Base-by-base conservation (phyloP, 1,140 invertebrate species). In the Drosophila seguyi region DNA sequence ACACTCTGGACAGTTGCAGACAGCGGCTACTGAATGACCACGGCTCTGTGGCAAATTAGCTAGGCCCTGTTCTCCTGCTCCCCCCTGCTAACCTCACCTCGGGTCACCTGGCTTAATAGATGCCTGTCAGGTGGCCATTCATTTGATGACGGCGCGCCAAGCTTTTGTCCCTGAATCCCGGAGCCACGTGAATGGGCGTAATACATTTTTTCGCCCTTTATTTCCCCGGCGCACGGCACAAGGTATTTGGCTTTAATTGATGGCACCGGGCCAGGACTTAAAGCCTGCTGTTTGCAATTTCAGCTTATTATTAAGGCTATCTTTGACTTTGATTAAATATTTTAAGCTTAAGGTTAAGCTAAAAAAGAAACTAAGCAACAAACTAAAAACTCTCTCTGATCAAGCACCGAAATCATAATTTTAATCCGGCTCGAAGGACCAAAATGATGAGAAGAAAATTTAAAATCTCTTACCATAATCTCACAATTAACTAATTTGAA, bases 121-220 rank as follows among this genome's bases (percentile, higher is more conserved):
- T 58, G 78, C 68, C 81, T 81, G 82, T 86, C 81, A 81, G 66
- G 82, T 78, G 77, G 57, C 78, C 67, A 78, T 85, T 86, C 84
- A 79, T 80, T 74, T 55, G 77, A 52, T 57, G 53, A 66, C 41
- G 41, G 47, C 47, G 47, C 69, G 57, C 47, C 69, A 52, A 16
- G 39, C 45, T 60, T 41, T 38, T 73, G 76, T 52, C 59, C 36
- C 67, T 67, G 66, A 80, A 81, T 59, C 61, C 53, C 20, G 8
- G 41, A 53, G 63, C 73, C 71, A 58, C 57, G 22, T 73, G 47
- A 53, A 61, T 74, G 71, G 57, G 36, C 68, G 68, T 34, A 41
- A 41, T 71, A 71, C 61, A 58, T 72, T 71, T 71, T 71, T 57
- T 72, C n/a, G 14, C 38, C 31, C 63, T 84, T 84, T 80, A 84